Evolutionary conservation across 2,797 vertebrate species (phyloP).

Genomic region (Petrocephalus schoutedeni): DNA sequence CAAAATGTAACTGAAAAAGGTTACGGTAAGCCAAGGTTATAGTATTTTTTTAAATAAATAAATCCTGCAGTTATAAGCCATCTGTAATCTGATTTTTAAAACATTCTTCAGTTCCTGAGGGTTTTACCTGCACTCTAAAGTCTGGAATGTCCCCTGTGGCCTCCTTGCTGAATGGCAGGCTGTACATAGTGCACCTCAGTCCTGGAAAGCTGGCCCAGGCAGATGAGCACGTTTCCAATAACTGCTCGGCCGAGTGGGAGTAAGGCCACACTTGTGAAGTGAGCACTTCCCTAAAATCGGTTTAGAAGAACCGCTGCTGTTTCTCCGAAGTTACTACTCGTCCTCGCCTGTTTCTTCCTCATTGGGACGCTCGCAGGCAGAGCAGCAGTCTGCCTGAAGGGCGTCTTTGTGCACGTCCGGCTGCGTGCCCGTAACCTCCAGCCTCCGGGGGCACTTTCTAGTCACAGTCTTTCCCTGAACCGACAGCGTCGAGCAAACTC

Average conservation of each 20-base stretch:
- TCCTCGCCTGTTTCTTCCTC: neutral
- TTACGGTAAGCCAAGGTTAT: neutral
- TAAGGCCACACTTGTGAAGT: neutral
- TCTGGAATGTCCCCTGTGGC: neutral
- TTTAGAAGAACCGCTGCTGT: slow-evolving; percentile 10
- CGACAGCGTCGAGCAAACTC: neutral
- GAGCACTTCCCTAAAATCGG: slow-evolving; percentile 15
- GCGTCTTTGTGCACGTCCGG: neutral
- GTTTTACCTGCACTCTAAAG: neutral
- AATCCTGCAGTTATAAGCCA: neutral
- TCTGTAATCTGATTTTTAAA: neutral
- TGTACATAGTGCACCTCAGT: neutral
- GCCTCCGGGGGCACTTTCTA: neutral
- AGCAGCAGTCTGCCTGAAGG: neutral
- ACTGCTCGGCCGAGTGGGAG: neutral
- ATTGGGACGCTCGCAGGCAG: neutral
- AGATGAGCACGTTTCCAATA: slow-evolving; percentile 7
- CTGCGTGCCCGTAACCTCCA: neutral
- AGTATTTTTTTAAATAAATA: neutral
- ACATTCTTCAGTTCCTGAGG: neutral
- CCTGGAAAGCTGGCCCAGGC: neutral
- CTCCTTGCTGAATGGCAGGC: neutral
- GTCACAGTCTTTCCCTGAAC: neutral
- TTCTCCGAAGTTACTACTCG: slow-evolving; percentile 5
- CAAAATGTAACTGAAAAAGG: neutral